These are phyloP conservation scores for Diploscapter pachys DNA, from an alignment of 1,140 invertebrate species.

Conservation along the genomic window DNA sequence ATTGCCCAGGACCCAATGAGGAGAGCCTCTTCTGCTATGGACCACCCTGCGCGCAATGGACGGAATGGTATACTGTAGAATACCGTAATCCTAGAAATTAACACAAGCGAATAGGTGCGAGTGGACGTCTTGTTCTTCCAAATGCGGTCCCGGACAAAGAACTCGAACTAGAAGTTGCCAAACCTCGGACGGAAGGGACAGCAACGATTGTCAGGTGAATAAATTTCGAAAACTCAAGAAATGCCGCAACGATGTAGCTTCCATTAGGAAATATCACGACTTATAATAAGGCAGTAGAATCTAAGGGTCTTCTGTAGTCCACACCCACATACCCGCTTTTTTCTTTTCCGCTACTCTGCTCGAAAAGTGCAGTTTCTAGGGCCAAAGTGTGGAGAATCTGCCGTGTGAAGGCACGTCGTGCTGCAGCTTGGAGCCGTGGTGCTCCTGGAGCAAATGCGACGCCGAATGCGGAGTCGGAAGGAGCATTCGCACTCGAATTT, in stretches of 20 bases:
- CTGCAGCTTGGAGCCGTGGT: conserved; percentile 40
- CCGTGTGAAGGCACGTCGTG: conserved; percentile 35
- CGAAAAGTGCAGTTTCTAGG: too few relatives aligned
- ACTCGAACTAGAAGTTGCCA: conserved; percentile 66
- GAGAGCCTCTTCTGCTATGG: conserved; percentile 40
- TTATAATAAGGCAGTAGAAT: too few relatives aligned
- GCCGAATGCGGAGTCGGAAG: conserved; percentile 38
- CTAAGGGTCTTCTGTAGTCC: too few relatives aligned
- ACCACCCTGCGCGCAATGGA: conserved; percentile 36
- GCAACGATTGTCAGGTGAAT: conserved; percentile 29
- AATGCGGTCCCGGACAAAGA: conserved; percentile 75
- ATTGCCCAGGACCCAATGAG: conserved; percentile 33
- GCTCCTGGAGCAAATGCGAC: conserved; percentile 36
- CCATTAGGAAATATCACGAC: too few relatives aligned
- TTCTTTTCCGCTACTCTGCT: too few relatives aligned
- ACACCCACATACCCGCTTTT: too few relatives aligned
- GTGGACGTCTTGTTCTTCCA: conserved; percentile 73
- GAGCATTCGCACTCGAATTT: conserved; percentile 26
- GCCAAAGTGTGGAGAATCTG: conserved; percentile 10
- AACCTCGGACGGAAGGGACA: conserved; percentile 39
- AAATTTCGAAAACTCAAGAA: neutral
- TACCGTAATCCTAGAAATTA: neutral
- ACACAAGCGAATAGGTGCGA: conserved; percentile 22
- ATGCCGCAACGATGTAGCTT: too few relatives aligned
- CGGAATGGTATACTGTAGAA: conserved; percentile 11